phyloP scores from a whole-genome alignment of 2,888 invertebrate species.

The Pelosia muscerda region DNA sequence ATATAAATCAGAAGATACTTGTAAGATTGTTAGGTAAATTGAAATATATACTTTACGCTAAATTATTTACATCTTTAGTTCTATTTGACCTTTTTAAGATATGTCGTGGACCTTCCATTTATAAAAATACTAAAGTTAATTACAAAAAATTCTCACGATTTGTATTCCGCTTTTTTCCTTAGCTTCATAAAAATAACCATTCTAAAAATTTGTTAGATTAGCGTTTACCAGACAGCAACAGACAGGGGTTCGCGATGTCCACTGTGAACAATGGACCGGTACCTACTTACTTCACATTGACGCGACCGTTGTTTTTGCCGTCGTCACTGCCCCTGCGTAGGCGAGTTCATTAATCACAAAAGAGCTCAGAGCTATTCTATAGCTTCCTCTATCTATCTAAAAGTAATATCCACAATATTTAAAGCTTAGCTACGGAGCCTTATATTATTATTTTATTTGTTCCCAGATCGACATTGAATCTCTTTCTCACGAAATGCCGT shows the following conservation, averaged over 20 bases:
- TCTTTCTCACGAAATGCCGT: conserved; percentile 74
- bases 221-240: conserved; percentile 50
- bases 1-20: no score
- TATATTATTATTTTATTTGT: conserved; percentile 20
- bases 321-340: conserved; percentile 65
- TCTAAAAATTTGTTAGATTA: conserved; percentile 50
- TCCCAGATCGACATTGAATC: conserved; percentile 80
- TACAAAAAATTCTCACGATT: conserved; percentile 19
- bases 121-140: neutral
- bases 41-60: no score
- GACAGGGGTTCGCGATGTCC: conserved; percentile 57
- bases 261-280: conserved; percentile 68
- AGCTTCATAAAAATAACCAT: conserved; percentile 30
- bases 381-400: conserved; percentile 70
- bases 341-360: conserved; percentile 82
- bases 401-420: conserved; percentile 54
- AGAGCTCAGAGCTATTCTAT: conserved; percentile 69
- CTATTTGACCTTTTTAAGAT: no score
- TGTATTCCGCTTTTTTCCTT: conserved; percentile 8
- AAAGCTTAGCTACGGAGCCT: conserved; percentile 37
- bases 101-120: no score
- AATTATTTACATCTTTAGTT: no score
- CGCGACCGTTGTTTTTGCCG: conserved; percentile 75
- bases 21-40: no score
- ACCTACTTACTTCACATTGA: conserved; percentile 73